Evolutionary conservation across 2,113 vertebrate genomes (phyloP).

Genomic region (Coturnix japonica): DNA sequence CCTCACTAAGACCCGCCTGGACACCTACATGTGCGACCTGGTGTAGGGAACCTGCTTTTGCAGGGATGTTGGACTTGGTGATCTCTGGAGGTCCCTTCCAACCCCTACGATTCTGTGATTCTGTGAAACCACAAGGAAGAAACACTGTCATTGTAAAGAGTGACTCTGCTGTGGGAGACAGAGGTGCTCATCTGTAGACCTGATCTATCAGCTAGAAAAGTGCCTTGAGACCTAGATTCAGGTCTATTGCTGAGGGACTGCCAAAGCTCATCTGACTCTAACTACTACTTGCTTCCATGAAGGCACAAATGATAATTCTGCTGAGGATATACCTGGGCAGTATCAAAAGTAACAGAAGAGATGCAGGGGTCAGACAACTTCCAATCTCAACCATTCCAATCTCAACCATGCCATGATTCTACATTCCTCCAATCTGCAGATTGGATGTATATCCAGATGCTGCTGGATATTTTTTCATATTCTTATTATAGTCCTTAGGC

Average conservation of each 20-base stretch:
- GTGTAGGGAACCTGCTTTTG: no score
- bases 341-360: neutral
- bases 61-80: no score
- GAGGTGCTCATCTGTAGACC: neutral
- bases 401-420: neutral
- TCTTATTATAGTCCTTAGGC: neutral
- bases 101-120: no score
- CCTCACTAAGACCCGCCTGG: no score
- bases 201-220: neutral
- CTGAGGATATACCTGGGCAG: neutral
- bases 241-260: neutral
- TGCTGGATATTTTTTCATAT: neutral
- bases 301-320: neutral
- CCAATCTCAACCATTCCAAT: neutral
- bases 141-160: neutral
- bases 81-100: no score
- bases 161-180: neutral
- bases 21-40: no score
- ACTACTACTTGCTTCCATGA: neutral
- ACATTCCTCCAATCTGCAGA: neutral
- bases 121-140: neutral
- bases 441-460: no score
- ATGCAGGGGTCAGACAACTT: neutral
- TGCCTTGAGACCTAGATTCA: neutral
- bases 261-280: neutral